A percentile compares a stretch with the other conserved stretches of the same genome.
phyloP scores from a whole-genome alignment of 1,140 invertebrate genomes.

The Lepidurus apus region DNA sequence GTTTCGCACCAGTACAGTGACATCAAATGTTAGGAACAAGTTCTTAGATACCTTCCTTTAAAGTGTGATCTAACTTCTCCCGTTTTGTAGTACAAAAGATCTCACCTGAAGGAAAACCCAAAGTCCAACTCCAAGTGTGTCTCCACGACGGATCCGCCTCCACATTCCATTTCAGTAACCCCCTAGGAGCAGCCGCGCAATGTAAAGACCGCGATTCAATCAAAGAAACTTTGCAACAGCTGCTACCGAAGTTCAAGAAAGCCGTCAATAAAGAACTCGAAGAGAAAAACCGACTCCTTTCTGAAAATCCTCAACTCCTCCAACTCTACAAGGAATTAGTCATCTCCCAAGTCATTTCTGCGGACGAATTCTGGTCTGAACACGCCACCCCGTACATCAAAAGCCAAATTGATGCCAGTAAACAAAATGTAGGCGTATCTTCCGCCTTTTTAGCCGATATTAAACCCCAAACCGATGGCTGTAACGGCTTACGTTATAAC shows the following conservation, averaged over 20 bases:
- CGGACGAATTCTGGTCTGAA: conserved; percentile 94
- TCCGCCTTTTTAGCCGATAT: conserved; percentile 87
- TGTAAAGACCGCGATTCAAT: conserved; percentile 86
- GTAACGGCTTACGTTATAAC: conserved; percentile 95
- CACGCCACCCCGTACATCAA: conserved; percentile 58
- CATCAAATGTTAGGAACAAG: conserved; percentile 74
- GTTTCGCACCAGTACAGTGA: conserved; percentile 91
- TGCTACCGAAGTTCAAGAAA: conserved; percentile 90
- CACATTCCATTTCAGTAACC: conserved; percentile 97
- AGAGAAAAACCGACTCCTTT: conserved; percentile 77
- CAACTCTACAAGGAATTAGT: conserved; percentile 90
- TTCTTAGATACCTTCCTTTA: conserved; percentile 32
- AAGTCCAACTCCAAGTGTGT: conserved; percentile 97
- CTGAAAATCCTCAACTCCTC: conserved; percentile 72
- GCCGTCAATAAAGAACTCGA: conserved; percentile 90
- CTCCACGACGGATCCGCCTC: conserved; percentile 87
- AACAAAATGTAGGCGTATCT: conserved; percentile 83
- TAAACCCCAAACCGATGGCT: conserved; percentile 94
- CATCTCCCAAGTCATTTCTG: conserved; percentile 83
- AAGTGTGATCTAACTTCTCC: conserved; percentile 20
- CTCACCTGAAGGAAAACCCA: conserved; percentile 94
- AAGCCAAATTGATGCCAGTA: conserved; percentile 64
- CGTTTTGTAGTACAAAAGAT: conserved; percentile 86
- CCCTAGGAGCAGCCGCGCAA: conserved; percentile 70
- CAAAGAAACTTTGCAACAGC: conserved; percentile 83